phyloP scores from a whole-genome alignment of 2,888 invertebrate genomes.

The Brassicogethes aeneus region DNA sequence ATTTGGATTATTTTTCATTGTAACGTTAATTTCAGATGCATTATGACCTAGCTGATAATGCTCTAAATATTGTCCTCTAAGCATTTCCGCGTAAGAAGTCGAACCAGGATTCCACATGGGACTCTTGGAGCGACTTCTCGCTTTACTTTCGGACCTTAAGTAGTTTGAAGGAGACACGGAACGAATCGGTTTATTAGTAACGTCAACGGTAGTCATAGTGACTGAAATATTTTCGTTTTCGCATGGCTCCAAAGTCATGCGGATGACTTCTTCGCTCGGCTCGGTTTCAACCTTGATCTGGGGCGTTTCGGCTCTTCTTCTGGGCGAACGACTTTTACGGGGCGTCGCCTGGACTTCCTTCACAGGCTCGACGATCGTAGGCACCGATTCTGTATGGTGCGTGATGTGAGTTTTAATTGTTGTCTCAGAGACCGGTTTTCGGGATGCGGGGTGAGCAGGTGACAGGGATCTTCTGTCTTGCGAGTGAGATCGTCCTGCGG shows the following conservation, averaged over 20 bases:
- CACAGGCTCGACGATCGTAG: slow-evolving; percentile 15
- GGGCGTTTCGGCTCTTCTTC: slow-evolving; percentile 31
- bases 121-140: slow-evolving; percentile 52
- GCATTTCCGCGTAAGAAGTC: slow-evolving; percentile 71
- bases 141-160: slow-evolving; percentile 10
- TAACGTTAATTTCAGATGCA: background rate
- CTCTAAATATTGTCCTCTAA: slow-evolving; percentile 48
- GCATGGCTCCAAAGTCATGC: slow-evolving; percentile 6
- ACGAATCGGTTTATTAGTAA: slow-evolving; percentile 1
- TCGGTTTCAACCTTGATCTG: background rate
- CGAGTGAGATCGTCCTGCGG: slow-evolving; percentile 48
- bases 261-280: background rate
- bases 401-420: slow-evolving; percentile 11
- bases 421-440: slow-evolving; percentile 21
- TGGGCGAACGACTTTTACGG: slow-evolving; percentile 47
- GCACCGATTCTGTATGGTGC: slow-evolving; percentile 12
- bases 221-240: slow-evolving; percentile 4
- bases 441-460: slow-evolving; percentile 16
- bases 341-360: slow-evolving; percentile 16
- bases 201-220: background rate
- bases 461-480: slow-evolving; percentile 23
- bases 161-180: slow-evolving; percentile 6
- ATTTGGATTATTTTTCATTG: slow-evolving; percentile 1
- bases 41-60: slow-evolving; percentile 5
- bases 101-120: slow-evolving; percentile 68